These are phyloP conservation scores for Mechanitis mazaeus DNA, from an alignment of 2,888 invertebrate species.

Conservation along the genomic window DNA sequence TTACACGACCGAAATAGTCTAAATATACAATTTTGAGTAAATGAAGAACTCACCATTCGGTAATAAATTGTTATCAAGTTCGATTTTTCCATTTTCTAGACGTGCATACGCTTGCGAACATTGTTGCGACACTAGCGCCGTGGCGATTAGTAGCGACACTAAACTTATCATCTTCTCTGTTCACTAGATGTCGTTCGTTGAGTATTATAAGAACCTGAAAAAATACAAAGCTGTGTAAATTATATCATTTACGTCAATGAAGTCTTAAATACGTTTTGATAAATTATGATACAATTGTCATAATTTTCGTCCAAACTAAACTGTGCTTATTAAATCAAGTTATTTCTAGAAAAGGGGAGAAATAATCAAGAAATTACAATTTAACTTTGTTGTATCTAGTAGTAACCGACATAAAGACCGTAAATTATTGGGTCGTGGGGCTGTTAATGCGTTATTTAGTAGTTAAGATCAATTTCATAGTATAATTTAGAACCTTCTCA, in stretches of 20 bases:
- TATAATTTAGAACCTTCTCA: too few relatives aligned
- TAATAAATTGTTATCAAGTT: conserved; percentile 52
- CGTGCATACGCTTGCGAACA: conserved; percentile 46
- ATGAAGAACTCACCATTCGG: conserved; percentile 49
- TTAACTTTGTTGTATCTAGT: background rate
- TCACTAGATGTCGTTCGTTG: conserved; percentile 48
- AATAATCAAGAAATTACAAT: background rate
- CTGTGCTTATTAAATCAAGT: background rate
- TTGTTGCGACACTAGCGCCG: conserved; percentile 57
- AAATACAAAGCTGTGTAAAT: conserved; percentile 1
- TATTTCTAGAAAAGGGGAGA: conserved; percentile 3
- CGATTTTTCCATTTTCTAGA: conserved; percentile 43
- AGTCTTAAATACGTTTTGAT: background rate
- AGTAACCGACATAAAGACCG: background rate
- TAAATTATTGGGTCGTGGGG: background rate
- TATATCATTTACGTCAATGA: background rate
- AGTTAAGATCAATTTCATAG: too few relatives aligned
- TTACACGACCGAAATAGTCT: too few relatives aligned
- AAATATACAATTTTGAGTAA: background rate
- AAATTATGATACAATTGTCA: too few relatives aligned
- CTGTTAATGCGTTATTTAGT: background rate
- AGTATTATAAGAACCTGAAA: conserved; percentile 27
- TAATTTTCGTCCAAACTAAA: too few relatives aligned
- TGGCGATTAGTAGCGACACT: conserved; percentile 58
- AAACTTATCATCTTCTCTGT: conserved; percentile 50